Percentiles rank a stretch among this genome's conserved stretches.
Evolutionary conservation across 2,888 invertebrate species (phyloP).

Genomic region (Anoncus sp.): DNA sequence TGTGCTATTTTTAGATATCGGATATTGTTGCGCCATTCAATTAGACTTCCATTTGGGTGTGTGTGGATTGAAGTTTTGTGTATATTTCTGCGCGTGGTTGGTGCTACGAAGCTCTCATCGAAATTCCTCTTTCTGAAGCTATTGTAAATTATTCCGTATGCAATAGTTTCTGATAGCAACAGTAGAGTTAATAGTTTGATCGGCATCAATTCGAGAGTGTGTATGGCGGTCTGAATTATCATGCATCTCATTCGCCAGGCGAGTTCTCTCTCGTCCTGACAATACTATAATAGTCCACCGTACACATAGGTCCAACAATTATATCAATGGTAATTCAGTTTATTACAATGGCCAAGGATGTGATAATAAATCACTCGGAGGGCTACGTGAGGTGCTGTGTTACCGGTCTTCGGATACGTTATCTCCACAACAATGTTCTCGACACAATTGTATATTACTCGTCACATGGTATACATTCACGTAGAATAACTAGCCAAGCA

Average conservation of each 20-base stretch:
- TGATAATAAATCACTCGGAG: conserved; percentile 63
- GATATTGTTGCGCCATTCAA: too few species aligned
- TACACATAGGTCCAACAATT: conserved; percentile 56
- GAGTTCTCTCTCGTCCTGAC: conserved; percentile 20
- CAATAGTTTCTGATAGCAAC: not conserved
- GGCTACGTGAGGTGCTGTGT: conserved; percentile 13
- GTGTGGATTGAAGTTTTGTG: not conserved
- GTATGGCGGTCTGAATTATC: not conserved
- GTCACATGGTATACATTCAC: conserved; percentile 52
- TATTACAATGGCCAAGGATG: conserved; percentile 70
- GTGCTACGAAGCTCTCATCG: not conserved
- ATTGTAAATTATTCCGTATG: not conserved
- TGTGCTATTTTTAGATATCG: too few species aligned
- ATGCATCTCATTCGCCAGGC: conserved; percentile 25
- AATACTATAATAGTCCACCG: conserved; percentile 22
- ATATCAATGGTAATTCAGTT: conserved; percentile 74
- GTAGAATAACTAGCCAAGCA: conserved; percentile 20
- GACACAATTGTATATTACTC: conserved; percentile 71
- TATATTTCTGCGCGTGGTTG: not conserved
- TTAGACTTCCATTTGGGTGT: too few species aligned
- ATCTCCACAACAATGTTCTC: conserved; percentile 73
- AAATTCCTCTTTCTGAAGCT: not conserved
- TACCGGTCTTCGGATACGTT: conserved; percentile 62
- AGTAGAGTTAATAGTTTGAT: conserved; percentile 12
- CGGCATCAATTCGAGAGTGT: conserved; percentile 22